These are phyloP conservation scores for Melanophora roralis DNA, from an alignment of 2,888 invertebrate genomes.

Conservation along the genomic window DNA sequence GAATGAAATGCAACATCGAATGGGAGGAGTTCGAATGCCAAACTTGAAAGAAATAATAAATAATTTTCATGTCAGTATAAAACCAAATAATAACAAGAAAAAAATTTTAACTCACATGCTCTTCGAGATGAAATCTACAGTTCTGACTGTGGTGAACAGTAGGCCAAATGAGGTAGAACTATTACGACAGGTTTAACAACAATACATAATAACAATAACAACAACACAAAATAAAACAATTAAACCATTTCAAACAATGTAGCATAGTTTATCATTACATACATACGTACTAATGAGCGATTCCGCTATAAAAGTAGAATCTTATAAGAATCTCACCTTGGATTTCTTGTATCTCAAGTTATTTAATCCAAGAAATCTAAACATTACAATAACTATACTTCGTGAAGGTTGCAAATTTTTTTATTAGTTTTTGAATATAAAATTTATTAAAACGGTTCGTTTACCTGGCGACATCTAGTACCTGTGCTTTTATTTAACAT, in stretches of 20 bases:
- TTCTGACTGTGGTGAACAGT: conserved; percentile 43
- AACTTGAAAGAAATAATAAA: conserved; percentile 65
- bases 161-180: conserved; percentile 48
- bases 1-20: conserved; percentile 60
- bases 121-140: conserved; percentile 13
- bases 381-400: too few species aligned
- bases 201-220: too few species aligned
- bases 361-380: too few species aligned
- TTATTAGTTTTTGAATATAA: too few species aligned
- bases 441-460: too few species aligned
- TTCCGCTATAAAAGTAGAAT: too few species aligned
- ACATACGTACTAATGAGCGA: too few species aligned
- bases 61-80: conserved; percentile 59
- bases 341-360: too few species aligned
- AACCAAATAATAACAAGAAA: conserved; percentile 28
- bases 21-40: conserved; percentile 63
- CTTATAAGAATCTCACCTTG: too few species aligned
- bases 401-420: too few species aligned
- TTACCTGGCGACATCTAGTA: too few species aligned
- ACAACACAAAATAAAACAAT: conserved; percentile 28
- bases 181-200: conserved; percentile 19
- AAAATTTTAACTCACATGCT: conserved; percentile 26
- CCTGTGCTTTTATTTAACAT: too few species aligned
- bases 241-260: conserved; percentile 30
- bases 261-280: neutral